A percentile compares a stretch with the other conserved stretches of the same genome.
phyloP scores from a whole-genome alignment of 2,888 invertebrate species.

The Mayetiola destructor region DNA sequence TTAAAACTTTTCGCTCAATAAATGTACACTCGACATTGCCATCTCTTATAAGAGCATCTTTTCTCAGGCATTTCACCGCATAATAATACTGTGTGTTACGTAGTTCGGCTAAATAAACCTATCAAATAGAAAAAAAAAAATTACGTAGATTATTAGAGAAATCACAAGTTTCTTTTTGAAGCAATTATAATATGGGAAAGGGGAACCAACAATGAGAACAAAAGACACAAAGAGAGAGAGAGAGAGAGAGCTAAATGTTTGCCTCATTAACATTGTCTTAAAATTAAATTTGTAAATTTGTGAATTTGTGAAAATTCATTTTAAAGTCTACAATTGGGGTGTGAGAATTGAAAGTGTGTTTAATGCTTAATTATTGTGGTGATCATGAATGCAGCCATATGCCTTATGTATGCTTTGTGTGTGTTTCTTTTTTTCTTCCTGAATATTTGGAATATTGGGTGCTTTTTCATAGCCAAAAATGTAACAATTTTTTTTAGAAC shows the following conservation, averaged over 20 bases:
- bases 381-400: no score
- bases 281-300: neutral
- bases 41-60: constrained; percentile 95
- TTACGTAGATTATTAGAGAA: no score
- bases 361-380: no score
- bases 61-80: constrained; percentile 96
- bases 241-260: constrained; percentile 13
- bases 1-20: constrained; percentile 91
- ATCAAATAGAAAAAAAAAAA: constrained; percentile 19
- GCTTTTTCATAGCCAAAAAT: no score
- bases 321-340: neutral
- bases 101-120: constrained; percentile 91
- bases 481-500: no score
- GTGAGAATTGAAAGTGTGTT: neutral
- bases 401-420: no score
- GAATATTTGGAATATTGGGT: no score
- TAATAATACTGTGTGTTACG: constrained; percentile 85
- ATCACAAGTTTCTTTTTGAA: no score
- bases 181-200: no score
- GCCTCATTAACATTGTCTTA: no score
- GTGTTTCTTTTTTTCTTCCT: no score
- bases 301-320: neutral
- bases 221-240: neutral
- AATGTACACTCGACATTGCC: constrained; percentile 98
- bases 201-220: neutral